A percentile compares a stretch with the other conserved stretches of the same genome.
phyloP scores from a whole-genome alignment of 2,797 vertebrate species.

The Pristis pectinata region DNA sequence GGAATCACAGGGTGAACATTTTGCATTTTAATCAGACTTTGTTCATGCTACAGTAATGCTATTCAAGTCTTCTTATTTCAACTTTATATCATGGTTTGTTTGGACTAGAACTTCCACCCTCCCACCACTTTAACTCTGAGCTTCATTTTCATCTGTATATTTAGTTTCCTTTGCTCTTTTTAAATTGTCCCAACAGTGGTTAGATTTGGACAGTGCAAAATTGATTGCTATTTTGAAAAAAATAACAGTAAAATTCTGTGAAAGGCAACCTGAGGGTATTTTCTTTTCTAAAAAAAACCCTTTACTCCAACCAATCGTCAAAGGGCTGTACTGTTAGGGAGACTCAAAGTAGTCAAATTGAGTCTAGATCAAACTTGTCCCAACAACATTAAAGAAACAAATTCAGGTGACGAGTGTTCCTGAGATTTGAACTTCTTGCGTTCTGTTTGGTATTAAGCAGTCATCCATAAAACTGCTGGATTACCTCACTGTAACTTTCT shows the following conservation, averaged over 20 bases:
- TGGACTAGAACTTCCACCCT: neutral
- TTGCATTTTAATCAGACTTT: constrained; percentile 19
- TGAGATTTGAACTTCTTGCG: neutral
- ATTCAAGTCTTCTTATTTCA: neutral
- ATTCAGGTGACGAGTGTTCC: too few relatives aligned
- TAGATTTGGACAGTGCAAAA: too few relatives aligned
- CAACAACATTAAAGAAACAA: neutral
- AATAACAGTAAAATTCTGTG: neutral
- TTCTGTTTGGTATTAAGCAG: neutral
- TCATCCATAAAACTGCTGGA: neutral
- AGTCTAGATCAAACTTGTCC: neutral
- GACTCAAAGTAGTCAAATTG: neutral
- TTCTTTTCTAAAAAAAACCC: neutral
- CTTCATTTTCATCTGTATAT: neutral
- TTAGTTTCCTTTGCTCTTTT: neutral
- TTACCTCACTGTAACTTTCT: neutral
- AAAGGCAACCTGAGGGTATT: neutral
- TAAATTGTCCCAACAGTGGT: neutral
- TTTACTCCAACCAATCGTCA: neutral
- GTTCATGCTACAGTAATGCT: neutral
- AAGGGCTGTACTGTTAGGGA: neutral
- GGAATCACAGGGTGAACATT: neutral
- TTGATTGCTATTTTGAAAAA: neutral
- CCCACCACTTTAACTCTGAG: neutral
- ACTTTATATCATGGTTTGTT: neutral